These are phyloP conservation scores for Dynastes maya DNA, from an alignment of 2,888 invertebrate species.

Conservation along the genomic window DNA sequence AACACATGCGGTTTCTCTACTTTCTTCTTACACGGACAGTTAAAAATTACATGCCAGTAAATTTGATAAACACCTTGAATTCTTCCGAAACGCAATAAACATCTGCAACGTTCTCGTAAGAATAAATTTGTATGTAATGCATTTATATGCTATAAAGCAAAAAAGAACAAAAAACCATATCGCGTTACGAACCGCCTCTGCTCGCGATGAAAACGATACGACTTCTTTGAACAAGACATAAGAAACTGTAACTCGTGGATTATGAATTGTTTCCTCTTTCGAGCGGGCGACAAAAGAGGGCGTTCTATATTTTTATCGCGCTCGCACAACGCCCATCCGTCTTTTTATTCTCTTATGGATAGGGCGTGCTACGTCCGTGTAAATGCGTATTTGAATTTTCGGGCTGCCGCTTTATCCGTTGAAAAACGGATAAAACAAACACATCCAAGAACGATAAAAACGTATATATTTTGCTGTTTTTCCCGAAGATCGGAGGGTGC, in stretches of 20 bases:
- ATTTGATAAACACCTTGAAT: not conserved
- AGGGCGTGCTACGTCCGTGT: not conserved
- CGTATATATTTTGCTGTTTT: slow-evolving; percentile 29
- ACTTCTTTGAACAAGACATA: slow-evolving; percentile 15
- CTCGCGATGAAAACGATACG: slow-evolving; percentile 24
- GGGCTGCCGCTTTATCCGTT: slow-evolving; percentile 10
- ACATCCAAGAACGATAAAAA: not conserved
- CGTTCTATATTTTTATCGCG: slow-evolving; percentile 38
- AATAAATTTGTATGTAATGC: not conserved
- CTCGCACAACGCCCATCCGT: slow-evolving; percentile 33
- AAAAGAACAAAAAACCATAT: not conserved
- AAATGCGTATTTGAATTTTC: slow-evolving; percentile 36
- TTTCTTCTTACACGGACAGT: not conserved
- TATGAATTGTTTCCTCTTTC: slow-evolving; percentile 38
- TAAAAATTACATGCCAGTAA: not conserved
- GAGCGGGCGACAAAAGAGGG: slow-evolving; percentile 40
- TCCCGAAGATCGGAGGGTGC: slow-evolving; percentile 2
- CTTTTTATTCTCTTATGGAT: slow-evolving; percentile 4
- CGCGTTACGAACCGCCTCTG: slow-evolving; percentile 21
- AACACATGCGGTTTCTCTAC: not conserved
- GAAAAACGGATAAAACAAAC: slow-evolving; percentile 26
- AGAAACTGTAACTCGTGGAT: not conserved
- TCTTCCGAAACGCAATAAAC: not conserved
- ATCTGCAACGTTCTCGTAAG: not conserved
- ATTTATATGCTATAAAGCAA: not conserved